A percentile compares a stretch with the other conserved stretches of the same genome.
Conservation (phyloP, 1,140 invertebrate species). For the Heliothis subflexa region DNA sequence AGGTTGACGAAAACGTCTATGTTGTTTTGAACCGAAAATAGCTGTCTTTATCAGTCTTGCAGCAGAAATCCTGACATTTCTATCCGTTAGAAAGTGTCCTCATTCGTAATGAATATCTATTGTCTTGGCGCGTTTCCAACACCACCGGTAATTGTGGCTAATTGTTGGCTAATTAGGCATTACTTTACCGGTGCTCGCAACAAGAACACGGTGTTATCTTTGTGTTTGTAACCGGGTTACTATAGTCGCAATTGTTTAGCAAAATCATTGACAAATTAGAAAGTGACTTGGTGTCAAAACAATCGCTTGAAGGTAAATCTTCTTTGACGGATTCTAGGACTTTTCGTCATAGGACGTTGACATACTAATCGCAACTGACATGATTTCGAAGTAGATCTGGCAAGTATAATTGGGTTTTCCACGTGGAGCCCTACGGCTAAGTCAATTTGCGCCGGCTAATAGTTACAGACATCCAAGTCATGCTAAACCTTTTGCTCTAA, state of each 20-base stretch:
- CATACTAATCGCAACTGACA: no score
- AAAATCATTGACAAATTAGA: not conserved
- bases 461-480: no score
- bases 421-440: no score
- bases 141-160: slow-evolving; percentile 19
- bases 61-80: slow-evolving; percentile 23
- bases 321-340: no score
- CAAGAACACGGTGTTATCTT: slow-evolving; percentile 1
- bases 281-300: no score
- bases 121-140: slow-evolving; percentile 10
- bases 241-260: not conserved
- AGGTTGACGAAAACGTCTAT: no score
- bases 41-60: not conserved
- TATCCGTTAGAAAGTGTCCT: slow-evolving; percentile 37
- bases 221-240: slow-evolving; percentile 3
- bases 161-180: slow-evolving; percentile 38
- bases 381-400: no score
- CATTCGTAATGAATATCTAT: slow-evolving; percentile 16
- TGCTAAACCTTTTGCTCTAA: no score
- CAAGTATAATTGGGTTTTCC: no score
- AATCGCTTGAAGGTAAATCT: no score
- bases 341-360: no score
- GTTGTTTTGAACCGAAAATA: not conserved
- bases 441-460: no score
- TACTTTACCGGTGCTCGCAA: slow-evolving; percentile 15